These are phyloP conservation scores for Tokudaia tokunoshimensis DNA, from an alignment of 2,797 vertebrate genomes.

Conservation along the genomic window DNA sequence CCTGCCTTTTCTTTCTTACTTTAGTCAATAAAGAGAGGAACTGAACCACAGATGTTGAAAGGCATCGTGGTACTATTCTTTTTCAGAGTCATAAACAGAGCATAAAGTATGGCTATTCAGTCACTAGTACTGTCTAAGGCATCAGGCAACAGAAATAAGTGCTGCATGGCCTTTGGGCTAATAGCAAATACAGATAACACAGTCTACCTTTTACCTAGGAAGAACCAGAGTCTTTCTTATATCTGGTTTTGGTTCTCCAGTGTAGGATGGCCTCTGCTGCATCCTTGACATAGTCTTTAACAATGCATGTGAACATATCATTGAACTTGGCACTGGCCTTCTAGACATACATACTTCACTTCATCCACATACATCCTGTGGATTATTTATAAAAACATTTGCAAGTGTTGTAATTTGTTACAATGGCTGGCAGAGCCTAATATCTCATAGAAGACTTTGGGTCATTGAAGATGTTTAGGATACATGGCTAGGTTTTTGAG, in stretches of 20 bases:
- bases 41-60: background rate
- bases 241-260: background rate
- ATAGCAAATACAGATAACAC: background rate
- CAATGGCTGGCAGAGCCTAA: background rate
- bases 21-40: background rate
- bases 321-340: background rate
- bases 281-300: background rate
- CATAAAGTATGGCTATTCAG: background rate
- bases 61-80: background rate
- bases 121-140: background rate
- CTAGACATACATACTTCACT: background rate
- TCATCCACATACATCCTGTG: background rate
- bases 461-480: background rate
- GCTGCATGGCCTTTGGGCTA: background rate
- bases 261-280: background rate
- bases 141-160: background rate
- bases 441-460: background rate
- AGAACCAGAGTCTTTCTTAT: background rate
- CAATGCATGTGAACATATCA: background rate
- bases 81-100: constrained; percentile 30
- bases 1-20: constrained; percentile 6
- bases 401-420: background rate
- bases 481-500: background rate
- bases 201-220: background rate
- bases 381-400: background rate